Conservation (phyloP, 2,888 invertebrate genomes). For the Hypercompe scribonia region DNA sequence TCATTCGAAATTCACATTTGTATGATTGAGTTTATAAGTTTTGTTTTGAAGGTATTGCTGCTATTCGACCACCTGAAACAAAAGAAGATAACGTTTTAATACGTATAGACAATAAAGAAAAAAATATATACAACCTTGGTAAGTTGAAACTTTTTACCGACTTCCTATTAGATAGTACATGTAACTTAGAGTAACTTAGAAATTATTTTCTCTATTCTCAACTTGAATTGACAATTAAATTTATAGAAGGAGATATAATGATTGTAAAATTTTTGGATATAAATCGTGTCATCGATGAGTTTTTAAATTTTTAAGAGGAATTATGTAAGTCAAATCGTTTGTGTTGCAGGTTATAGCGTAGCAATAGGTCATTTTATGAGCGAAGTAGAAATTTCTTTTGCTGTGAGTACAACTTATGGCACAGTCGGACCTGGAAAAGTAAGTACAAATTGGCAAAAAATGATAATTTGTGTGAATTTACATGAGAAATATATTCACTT, state of each 20-base stretch:
- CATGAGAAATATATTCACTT: background rate
- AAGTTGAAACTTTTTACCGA: background rate
- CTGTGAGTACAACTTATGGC: conserved; percentile 22
- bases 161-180: background rate
- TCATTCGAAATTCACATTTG: no score
- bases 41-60: conserved; percentile 4
- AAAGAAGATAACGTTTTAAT: background rate
- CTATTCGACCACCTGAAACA: background rate
- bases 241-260: background rate
- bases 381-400: background rate
- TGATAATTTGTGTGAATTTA: background rate
- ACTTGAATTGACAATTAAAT: background rate
- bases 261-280: background rate
- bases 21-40: background rate
- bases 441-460: background rate
- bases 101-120: background rate
- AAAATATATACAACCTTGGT: conserved; percentile 1
- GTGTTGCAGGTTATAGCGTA: conserved; percentile 21
- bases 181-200: background rate
- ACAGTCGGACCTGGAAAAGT: conserved; percentile 13
- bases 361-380: conserved; percentile 14
- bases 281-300: background rate
- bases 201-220: background rate
- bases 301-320: background rate
- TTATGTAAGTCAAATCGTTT: background rate